phyloP scores from a whole-genome alignment of 2,113 vertebrate species.

The Poicephalus meyeri region DNA sequence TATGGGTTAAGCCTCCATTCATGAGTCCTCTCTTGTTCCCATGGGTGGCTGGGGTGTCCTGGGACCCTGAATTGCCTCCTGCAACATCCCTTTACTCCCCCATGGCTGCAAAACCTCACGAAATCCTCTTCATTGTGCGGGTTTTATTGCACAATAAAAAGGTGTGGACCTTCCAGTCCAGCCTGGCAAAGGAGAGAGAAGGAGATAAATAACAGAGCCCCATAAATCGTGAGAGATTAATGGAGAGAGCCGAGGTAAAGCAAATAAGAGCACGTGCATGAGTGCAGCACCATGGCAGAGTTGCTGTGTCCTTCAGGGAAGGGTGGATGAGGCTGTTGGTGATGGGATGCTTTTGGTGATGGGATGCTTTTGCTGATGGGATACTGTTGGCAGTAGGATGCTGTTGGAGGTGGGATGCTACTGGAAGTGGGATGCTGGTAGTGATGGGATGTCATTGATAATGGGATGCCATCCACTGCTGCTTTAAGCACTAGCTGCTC shows the following conservation, averaged over 20 bases:
- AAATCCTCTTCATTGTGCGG: conserved; percentile 4
- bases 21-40: rapidly evolving
- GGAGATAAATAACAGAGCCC: not conserved
- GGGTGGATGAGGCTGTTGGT: not conserved
- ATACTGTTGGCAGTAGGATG: not conserved
- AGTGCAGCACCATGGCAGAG: not conserved
- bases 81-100: not conserved
- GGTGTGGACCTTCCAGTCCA: conserved; percentile 33
- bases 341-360: rapidly evolving
- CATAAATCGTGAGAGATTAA: conserved; percentile 15
- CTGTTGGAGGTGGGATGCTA: rapidly evolving
- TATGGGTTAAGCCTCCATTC: not conserved
- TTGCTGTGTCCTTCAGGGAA: not conserved
- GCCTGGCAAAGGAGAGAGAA: not conserved
- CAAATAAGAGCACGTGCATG: not conserved
- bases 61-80: not conserved
- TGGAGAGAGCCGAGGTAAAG: conserved; percentile 17
- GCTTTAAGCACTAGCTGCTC: not conserved
- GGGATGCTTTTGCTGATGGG: rapidly evolving
- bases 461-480: too few species aligned
- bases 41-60: rapidly evolving
- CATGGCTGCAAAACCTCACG: not conserved
- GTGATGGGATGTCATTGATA: rapidly evolving
- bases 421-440: rapidly evolving
- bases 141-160: conserved; percentile 46